A percentile compares a stretch with the other conserved stretches of the same genome.
These are phyloP conservation scores for Pluvialis apricaria DNA, from an alignment of 2,113 vertebrate genomes.

Conservation along the genomic window DNA sequence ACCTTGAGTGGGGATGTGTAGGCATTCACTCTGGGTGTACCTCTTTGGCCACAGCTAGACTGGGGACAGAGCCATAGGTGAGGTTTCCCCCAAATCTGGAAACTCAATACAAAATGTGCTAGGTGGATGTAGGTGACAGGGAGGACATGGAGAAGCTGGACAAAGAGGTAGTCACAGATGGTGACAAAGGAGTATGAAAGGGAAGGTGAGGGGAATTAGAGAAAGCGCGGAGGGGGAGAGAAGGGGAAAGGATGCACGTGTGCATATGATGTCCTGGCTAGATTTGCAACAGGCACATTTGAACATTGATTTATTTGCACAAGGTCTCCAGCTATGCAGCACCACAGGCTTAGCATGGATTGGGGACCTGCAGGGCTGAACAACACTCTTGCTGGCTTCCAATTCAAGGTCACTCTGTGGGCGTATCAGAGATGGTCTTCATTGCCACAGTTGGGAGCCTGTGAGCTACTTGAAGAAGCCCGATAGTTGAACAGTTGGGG, in stretches of 20 bases:
- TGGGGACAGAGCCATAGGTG: not conserved
- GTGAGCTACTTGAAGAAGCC: conserved; percentile 26
- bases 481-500: conserved; percentile 36
- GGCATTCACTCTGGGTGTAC: not conserved
- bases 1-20: not conserved
- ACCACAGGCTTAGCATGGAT: not conserved
- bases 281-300: not conserved
- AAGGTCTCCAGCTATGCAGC: conserved; percentile 1
- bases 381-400: not conserved
- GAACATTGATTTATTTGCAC: not conserved
- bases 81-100: not conserved
- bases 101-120: not conserved
- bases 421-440: not conserved
- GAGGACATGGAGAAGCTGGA: not conserved
- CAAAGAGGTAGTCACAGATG: not conserved
- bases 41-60: not conserved
- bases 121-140: not conserved
- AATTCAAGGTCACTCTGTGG: not conserved
- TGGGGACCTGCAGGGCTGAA: not conserved
- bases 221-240: not conserved
- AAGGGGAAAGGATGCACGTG: not conserved
- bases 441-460: not conserved
- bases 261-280: not conserved
- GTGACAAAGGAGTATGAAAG: not conserved
- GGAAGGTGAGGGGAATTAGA: not conserved